Base-by-base conservation (phyloP, 2,113 vertebrate genomes). In the Cynoglossus semilaevis region DNA sequence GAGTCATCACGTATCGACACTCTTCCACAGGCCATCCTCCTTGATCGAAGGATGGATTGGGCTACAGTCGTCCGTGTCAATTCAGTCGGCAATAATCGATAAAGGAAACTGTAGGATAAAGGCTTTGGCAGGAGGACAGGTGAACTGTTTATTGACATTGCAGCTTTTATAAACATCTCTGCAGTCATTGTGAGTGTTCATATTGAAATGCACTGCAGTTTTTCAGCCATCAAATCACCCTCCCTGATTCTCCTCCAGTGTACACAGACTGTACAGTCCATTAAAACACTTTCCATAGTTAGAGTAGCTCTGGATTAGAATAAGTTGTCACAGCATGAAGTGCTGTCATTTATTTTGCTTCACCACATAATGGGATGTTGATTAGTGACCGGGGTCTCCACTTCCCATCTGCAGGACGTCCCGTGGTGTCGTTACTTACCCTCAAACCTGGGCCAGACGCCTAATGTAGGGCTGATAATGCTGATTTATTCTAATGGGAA, bases 401-500 rank as follows among this genome's bases (percentile, higher is more conserved):
- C 16, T 37, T 45, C 51, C 49, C 58, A 54, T 77, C 59, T 77
- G 59, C 50, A 15, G 48, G 51, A 67, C 44, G 54, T 65, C 74
- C 52, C 54, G 69, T 63, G 69, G 66, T 69, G 51, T 63, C 60
- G 76, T 59, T 56, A 58, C 57, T 36, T 38, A 76, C 60, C 62
- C 62, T 6, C 22, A 29, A 15, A 63, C 68, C 76, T 67, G 51
- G 58, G 8, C 60, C 55, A 52, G 51, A 15, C 61, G 70, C 37
- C 49, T 75, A 36, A 43, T 67, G 43, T 52, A 41, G 62, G 43
- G 35, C 71, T 54, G 54, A 77, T 76, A 51, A 70, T 79, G 66
- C 73, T 77, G 76, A 87, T 85, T 80, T 82, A 86, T 87, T 82
- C 70, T 84, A 81, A 83, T 82, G 72, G 61, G 49, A 69, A 22